Conservation (phyloP, 2,113 vertebrate genomes). For the Oncorhynchus nerka region DNA sequence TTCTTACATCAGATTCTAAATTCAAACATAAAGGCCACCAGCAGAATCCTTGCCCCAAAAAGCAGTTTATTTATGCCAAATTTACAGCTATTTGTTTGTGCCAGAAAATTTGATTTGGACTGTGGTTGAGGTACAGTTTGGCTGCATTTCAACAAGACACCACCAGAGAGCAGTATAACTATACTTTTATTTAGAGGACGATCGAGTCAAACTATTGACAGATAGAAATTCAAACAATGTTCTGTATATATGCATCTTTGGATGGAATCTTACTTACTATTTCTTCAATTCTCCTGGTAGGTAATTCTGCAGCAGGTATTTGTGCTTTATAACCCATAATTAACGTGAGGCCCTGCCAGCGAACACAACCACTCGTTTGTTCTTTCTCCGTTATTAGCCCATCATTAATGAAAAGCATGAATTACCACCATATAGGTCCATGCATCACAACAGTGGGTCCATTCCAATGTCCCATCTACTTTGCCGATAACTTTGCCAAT, state of each 20-base stretch:
- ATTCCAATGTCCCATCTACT: conserved; percentile 26
- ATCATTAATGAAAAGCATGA: conserved; percentile 22
- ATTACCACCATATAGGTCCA: conserved; percentile 7
- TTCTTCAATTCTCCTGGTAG: neutral
- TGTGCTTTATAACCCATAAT: neutral
- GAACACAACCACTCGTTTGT: conserved; percentile 18
- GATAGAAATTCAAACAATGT: neutral
- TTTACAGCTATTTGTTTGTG: no score
- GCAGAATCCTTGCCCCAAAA: no score
- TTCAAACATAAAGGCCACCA: no score
- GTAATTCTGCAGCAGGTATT: neutral
- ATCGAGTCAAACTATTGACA: neutral
- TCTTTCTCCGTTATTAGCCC: neutral
- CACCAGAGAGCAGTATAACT: conserved; percentile 41
- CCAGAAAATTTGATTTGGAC: no score
- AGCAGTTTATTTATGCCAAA: no score
- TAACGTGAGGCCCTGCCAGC: neutral
- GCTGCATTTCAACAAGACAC: conserved; percentile 1
- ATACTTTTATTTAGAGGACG: neutral
- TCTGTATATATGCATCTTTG: neutral
- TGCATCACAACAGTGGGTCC: neutral
- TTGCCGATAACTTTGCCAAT: conserved; percentile 8
- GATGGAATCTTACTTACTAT: no score
- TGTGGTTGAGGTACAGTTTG: neutral
- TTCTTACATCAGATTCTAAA: no score